Evolutionary conservation across 1,140 invertebrate species (phyloP).

Genomic region (Diabrotica undecimpunctata): DNA sequence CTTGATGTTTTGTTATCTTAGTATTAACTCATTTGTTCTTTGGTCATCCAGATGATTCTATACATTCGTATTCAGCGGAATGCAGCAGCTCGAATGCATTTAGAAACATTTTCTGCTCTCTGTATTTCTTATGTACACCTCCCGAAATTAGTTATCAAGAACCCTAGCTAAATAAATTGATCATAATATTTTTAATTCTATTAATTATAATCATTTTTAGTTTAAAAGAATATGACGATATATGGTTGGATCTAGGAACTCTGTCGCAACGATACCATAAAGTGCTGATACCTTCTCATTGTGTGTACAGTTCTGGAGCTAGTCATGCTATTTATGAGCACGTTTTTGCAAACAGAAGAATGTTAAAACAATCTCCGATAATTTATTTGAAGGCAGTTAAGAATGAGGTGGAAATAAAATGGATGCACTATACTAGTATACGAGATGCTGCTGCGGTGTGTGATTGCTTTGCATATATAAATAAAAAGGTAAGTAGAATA

Average conservation of each 20-base stretch:
- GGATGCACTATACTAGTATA: constrained; percentile 84
- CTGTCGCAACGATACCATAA: constrained; percentile 62
- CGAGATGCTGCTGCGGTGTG: constrained; percentile 86
- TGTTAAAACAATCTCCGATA: constrained; percentile 67
- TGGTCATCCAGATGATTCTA: no score
- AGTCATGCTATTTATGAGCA: constrained; percentile 71
- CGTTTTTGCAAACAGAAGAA: constrained; percentile 57
- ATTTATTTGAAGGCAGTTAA: constrained; percentile 81
- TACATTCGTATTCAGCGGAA: no score
- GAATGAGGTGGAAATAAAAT: constrained; percentile 76
- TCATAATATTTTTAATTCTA: no score
- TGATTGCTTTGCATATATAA: constrained; percentile 84
- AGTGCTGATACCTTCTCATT: constrained; percentile 69
- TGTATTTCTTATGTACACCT: no score
- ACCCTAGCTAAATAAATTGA: no score
- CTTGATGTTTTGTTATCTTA: no score
- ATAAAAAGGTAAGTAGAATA: constrained; percentile 56
- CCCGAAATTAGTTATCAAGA: no score
- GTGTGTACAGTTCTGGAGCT: constrained; percentile 66
- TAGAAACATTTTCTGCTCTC: no score
- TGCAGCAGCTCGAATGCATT: no score
- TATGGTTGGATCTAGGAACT: constrained; percentile 68
- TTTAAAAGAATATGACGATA: constrained; percentile 63
- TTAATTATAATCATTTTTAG: constrained; percentile 47
- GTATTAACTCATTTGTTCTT: no score